Conservation (phyloP, 2,113 vertebrate species). For the Petaurus breviceps region DNA sequence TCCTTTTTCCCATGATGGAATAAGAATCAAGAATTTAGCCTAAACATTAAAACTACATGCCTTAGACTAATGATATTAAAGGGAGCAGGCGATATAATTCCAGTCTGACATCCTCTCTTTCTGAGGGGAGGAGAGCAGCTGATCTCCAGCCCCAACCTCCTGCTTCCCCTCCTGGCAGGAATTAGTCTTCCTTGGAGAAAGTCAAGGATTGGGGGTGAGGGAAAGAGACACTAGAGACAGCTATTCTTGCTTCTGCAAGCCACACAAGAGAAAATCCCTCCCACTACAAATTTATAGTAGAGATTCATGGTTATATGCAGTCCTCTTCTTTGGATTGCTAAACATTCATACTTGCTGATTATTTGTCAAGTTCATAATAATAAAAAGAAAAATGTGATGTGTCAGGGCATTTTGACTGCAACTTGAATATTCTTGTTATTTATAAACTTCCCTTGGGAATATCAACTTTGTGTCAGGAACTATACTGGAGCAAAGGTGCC, state of each 20-base stretch:
- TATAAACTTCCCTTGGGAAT: constrained; percentile 13
- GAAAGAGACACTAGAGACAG: too few relatives aligned
- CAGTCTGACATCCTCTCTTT: too few relatives aligned
- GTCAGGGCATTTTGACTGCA: neutral
- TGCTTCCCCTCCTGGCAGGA: too few relatives aligned
- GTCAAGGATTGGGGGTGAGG: too few relatives aligned
- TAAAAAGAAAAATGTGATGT: neutral
- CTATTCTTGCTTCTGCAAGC: too few relatives aligned
- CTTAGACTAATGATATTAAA: neutral
- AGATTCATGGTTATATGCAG: too few relatives aligned
- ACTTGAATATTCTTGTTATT: neutral
- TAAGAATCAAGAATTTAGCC: neutral
- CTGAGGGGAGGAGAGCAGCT: too few relatives aligned
- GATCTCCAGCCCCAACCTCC: too few relatives aligned
- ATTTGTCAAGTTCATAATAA: neutral
- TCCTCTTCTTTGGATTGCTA: neutral
- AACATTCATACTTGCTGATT: neutral
- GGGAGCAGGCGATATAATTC: too few relatives aligned
- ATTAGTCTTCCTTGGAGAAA: too few relatives aligned
- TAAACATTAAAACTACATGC: neutral
- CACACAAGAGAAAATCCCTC: too few relatives aligned
- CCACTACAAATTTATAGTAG: too few relatives aligned
- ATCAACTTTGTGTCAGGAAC: neutral
- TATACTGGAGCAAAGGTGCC: neutral
- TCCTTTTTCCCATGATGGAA: neutral